Percentiles rank a stretch among this genome's conserved stretches.
Evolutionary conservation across 1,140 invertebrate species (phyloP).

Genomic region (Pteromalus puparum): DNA sequence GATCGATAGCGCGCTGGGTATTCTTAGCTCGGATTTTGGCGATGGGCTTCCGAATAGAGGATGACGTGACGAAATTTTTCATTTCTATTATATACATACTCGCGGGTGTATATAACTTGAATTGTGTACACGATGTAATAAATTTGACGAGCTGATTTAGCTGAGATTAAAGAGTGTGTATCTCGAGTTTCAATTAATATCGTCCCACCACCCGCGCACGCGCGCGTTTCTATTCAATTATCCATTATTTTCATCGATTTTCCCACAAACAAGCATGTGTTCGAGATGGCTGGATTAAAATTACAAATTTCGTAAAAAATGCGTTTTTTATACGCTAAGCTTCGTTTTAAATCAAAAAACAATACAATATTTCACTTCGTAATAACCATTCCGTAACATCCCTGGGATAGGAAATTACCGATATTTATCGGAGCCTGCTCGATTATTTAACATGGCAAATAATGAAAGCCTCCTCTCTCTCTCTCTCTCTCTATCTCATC

Average conservation of each 20-base stretch:
- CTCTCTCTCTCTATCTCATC: too few relatives aligned
- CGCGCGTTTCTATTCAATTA: not conserved
- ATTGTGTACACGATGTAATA: too few relatives aligned
- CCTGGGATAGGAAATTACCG: not conserved
- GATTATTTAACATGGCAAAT: too few relatives aligned
- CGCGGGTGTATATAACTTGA: too few relatives aligned
- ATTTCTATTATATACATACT: not conserved
- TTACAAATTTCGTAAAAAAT: not conserved
- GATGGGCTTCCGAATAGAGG: not conserved
- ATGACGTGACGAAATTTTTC: not conserved
- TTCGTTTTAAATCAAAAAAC: not conserved
- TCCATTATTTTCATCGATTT: not conserved
- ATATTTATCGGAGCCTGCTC: not conserved
- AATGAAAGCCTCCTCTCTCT: not conserved
- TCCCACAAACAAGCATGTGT: not conserved
- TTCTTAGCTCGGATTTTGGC: not conserved
- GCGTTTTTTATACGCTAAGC: too few relatives aligned
- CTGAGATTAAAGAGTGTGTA: too few relatives aligned
- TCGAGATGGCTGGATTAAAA: not conserved
- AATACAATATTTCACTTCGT: not conserved
- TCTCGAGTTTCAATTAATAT: not conserved
- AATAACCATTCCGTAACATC: not conserved
- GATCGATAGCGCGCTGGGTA: not conserved
- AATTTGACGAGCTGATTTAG: too few relatives aligned
- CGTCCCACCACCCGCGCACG: not conserved